A percentile compares a stretch with the other conserved stretches of the same genome.
These are phyloP conservation scores for Vesta saturnalis DNA, from an alignment of 2,888 invertebrate species.

Conservation along the genomic window DNA sequence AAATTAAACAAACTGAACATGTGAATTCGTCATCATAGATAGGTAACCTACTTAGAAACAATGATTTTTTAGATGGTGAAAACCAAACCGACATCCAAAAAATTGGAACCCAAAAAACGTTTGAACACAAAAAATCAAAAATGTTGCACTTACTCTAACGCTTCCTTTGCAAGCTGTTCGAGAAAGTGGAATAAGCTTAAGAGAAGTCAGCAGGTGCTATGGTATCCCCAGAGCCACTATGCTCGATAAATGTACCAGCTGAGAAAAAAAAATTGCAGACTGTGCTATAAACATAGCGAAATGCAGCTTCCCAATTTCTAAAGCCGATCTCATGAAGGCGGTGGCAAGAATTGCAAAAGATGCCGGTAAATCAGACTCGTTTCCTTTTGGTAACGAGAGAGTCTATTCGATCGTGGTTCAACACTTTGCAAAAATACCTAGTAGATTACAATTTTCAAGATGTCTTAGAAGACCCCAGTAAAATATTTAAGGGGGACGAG, in stretches of 20 bases:
- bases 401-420: neutral
- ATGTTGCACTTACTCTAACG: neutral
- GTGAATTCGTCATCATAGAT: neutral
- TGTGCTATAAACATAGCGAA: neutral
- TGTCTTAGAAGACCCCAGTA: neutral
- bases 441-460: too few relatives aligned
- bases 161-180: neutral
- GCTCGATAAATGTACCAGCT: neutral
- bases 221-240: neutral
- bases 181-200: neutral
- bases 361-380: neutral
- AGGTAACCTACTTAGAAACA: neutral
- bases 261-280: neutral
- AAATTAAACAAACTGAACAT: neutral
- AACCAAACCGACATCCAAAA: neutral
- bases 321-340: neutral
- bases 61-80: neutral
- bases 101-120: neutral
- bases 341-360: neutral
- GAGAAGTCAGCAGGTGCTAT: neutral
- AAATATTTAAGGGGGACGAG: neutral
- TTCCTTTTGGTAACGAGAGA: neutral
- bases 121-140: neutral
- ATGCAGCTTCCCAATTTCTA: neutral
- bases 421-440: neutral